These are phyloP conservation scores for Nycticebus coucang DNA, from an alignment of 2,113 vertebrate genomes.

Conservation along the genomic window DNA sequence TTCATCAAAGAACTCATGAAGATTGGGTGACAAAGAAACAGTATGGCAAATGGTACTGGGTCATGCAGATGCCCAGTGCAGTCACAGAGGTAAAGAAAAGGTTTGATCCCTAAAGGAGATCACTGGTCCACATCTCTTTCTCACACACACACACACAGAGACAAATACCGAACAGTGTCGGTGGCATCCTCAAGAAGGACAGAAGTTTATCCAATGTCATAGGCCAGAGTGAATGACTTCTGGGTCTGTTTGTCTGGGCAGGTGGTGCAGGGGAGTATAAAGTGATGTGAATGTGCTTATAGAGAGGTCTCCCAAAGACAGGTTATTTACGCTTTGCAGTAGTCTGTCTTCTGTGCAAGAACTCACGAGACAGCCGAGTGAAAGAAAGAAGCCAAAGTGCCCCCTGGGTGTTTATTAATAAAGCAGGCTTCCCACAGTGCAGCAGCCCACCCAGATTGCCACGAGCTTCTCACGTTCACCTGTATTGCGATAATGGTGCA, in stretches of 20 bases:
- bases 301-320: slow-evolving; percentile 1
- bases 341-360: slow-evolving; percentile 56
- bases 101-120: neutral
- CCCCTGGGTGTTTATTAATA: slow-evolving; percentile 65
- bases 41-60: neutral
- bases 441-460: slow-evolving; percentile 67
- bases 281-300: neutral
- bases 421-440: slow-evolving; percentile 56
- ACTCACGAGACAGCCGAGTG: slow-evolving; percentile 6
- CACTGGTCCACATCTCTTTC: neutral
- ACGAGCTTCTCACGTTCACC: neutral
- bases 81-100: neutral
- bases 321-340: slow-evolving; percentile 40
- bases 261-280: neutral
- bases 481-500: neutral
- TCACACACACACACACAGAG: neutral
- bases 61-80: neutral
- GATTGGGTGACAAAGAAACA: neutral
- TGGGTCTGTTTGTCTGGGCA: slow-evolving; percentile 1
- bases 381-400: slow-evolving; percentile 33
- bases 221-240: slow-evolving; percentile 17
- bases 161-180: neutral
- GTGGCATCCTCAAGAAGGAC: neutral
- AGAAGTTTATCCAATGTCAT: neutral
- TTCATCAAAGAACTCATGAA: neutral